phyloP scores from a whole-genome alignment of 2,113 vertebrate species.

The Hyperoodon ampullatus region DNA sequence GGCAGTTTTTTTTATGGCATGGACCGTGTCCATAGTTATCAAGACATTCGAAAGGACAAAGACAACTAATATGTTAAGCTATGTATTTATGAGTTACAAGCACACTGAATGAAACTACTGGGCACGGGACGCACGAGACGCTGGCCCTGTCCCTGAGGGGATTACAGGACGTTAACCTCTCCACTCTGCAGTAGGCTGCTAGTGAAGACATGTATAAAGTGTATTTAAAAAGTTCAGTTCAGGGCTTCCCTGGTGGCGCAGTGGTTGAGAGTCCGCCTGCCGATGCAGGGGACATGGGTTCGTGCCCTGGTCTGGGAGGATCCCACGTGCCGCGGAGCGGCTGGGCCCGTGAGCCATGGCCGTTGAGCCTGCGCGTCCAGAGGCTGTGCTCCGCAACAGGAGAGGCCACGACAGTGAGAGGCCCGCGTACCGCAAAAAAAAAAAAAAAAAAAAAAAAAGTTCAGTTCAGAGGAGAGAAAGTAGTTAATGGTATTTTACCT shows the following conservation, averaged over 20 bases:
- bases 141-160: neutral
- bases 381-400: no score
- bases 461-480: neutral
- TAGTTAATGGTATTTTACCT: neutral
- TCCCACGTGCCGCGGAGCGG: no score
- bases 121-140: fast-evolving
- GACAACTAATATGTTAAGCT: neutral
- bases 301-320: no score
- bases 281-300: no score
- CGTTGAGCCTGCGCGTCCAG: no score
- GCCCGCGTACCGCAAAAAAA: no score
- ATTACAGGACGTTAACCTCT: neutral
- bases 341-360: no score
- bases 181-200: no score
- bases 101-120: neutral
- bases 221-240: neutral
- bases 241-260: no score
- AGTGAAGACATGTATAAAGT: neutral
- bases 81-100: fast-evolving
- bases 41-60: neutral
- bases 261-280: no score
- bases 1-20: neutral
- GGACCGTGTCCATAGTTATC: neutral
- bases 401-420: no score
- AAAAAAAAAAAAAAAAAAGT: no score